Conservation (phyloP, 2,888 invertebrate genomes). For the Argyra leucocephala region DNA sequence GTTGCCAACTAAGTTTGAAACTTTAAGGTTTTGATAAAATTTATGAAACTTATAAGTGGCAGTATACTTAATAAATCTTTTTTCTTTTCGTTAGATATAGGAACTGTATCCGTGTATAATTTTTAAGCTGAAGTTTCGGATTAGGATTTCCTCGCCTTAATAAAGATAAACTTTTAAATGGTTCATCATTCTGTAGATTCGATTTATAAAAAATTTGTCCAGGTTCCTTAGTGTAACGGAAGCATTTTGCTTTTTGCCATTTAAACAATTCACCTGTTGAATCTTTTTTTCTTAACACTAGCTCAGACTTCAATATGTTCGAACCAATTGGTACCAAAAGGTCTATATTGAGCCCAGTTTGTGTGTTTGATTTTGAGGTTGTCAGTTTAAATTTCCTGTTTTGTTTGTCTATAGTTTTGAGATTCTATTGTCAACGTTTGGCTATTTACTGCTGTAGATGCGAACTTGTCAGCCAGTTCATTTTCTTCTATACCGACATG, state of each 20-base stretch:
- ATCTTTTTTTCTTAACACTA: slow-evolving; percentile 13
- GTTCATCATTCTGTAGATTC: neutral
- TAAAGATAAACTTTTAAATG: neutral
- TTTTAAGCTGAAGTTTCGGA: slow-evolving; percentile 4
- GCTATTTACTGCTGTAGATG: no score
- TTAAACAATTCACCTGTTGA: slow-evolving; percentile 8
- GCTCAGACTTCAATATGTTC: slow-evolving; percentile 8
- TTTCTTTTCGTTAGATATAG: no score
- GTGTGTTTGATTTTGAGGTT: no score
- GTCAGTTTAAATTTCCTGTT: no score
- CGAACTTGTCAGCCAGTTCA: no score
- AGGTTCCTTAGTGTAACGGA: slow-evolving; percentile 2
- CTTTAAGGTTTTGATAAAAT: neutral
- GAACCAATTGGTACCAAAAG: slow-evolving; percentile 16
- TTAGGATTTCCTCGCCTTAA: neutral
- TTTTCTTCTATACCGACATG: no score
- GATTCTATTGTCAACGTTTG: no score
- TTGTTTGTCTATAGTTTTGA: no score
- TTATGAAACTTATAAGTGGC: slow-evolving; percentile 10
- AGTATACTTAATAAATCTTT: slow-evolving; percentile 9
- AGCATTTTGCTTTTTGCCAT: no score
- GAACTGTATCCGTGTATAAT: slow-evolving; percentile 10
- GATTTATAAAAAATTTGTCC: slow-evolving; percentile 10
- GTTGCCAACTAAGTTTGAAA: neutral
- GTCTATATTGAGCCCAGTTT: no score